A percentile compares a stretch with the other conserved stretches of the same genome.
These are phyloP conservation scores for Ceratoteleas bidentatus DNA, from an alignment of 1,140 invertebrate species.

Conservation along the genomic window DNA sequence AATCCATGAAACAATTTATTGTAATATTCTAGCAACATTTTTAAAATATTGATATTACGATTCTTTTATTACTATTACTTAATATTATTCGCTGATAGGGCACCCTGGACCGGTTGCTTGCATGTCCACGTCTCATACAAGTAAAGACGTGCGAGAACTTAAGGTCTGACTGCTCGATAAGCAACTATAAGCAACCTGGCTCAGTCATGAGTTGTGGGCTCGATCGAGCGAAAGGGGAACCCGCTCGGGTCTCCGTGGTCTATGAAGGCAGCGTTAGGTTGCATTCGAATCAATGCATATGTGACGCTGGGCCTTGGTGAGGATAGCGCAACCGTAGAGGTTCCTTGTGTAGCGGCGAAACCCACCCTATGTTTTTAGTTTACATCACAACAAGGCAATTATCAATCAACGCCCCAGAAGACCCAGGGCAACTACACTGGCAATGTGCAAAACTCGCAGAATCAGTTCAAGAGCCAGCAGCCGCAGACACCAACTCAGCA, in stretches of 20 bases:
- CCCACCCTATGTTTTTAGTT: constrained; percentile 80
- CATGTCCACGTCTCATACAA: constrained; percentile 10
- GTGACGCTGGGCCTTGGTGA: constrained; percentile 80
- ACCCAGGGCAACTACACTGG: constrained; percentile 70
- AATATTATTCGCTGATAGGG: too few species aligned
- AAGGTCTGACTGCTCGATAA: constrained; percentile 28
- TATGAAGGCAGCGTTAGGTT: constrained; percentile 77
- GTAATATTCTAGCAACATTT: too few species aligned
- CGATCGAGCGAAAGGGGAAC: constrained; percentile 69
- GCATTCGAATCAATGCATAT: constrained; percentile 70
- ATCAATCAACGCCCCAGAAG: constrained; percentile 66
- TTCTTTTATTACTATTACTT: too few species aligned
- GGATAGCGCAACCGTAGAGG: constrained; percentile 81
- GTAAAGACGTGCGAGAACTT: constrained; percentile 44
- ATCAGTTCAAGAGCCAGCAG: constrained; percentile 64
- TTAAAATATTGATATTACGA: too few species aligned
- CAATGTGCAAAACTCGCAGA: constrained; percentile 64
- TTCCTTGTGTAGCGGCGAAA: constrained; percentile 81
- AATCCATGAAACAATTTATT: too few species aligned
- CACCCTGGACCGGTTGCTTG: too few species aligned
- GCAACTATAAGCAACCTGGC: constrained; percentile 62
- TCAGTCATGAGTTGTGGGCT: constrained; percentile 73
- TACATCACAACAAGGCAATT: constrained; percentile 73
- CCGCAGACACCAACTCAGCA: constrained; percentile 26
- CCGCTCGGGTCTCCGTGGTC: constrained; percentile 69